Evolutionary conservation across 2,888 invertebrate species (phyloP), one percentile per base, ranked within the genome.

Genomic region (Troglohyphantes excavatus): DNA sequence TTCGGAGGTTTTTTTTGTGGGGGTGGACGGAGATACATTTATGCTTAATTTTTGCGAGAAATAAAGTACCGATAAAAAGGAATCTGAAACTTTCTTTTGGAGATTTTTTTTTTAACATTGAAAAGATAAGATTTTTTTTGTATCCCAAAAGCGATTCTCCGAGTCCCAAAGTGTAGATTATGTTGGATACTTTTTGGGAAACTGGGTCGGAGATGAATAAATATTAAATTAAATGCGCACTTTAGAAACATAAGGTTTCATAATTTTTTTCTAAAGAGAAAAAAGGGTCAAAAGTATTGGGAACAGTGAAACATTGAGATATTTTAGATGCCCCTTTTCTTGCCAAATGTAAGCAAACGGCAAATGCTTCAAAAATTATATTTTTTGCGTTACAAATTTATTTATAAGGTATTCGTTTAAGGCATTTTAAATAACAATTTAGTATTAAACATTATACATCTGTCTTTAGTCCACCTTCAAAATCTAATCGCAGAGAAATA

Each of bases 41-140:
- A 7, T 17, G 9, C 11, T 23, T 6, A 72, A 46, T 72, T 72
- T 26, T 26, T 72, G 9, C 23, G n/a, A 63, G 76, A 21, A 78
- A 39, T 39, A 65, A 17, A 78, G 53, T 23, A 65, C 26, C n/a
- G 21, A 78, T 11, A 43, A 26, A 27, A 78, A 43, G 39, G 23
- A 72, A 43, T 65, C n/a, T 5, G n/a, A 53, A 53, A 53, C 17
- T 7, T 53, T 53, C n/a, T 53, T n/a, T 53, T 53, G n/a, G 53
- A 13, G 0, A 53, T 13, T 53, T 53, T 53, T 53, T 53, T 53
- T 53, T 26, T 72, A 46, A 29, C 27, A n/a, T 67, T 67, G 7
- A 67, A 33, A 29, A 19, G 39, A 39, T 21, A 21, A 21, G 21
- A n/a, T 46, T 63, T 63, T 33, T 46, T 53, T 46, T 7, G 6